Base-by-base conservation (phyloP, 2,113 vertebrate genomes). In the Pagrus major region DNA sequence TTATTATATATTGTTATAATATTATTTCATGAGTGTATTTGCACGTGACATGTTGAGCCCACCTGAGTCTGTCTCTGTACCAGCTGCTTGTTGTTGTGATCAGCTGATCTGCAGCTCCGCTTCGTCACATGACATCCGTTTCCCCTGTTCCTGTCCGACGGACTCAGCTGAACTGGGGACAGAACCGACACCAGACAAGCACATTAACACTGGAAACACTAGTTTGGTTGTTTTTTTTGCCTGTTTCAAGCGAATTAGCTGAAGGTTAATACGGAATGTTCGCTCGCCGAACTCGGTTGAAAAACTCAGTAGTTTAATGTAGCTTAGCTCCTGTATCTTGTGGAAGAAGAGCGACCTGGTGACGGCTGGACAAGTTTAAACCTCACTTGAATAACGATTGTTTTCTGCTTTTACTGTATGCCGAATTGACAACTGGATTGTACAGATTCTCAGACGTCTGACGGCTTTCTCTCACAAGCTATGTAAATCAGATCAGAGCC, bases 51-150 rank as follows among this genome's bases (percentile, higher is more conserved):
- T n/a, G n/a, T n/a, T n/a, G n/a, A n/a, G n/a, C n/a, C n/a, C n/a
- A n/a, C n/a, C n/a, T n/a, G n/a, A n/a, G n/a, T n/a, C n/a, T n/a
- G n/a, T n/a, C n/a, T n/a, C n/a, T n/a, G n/a, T n/a, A n/a, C n/a
- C n/a, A n/a, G n/a, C n/a, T n/a, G n/a, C n/a, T 21, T 47, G 23
- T 1, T 21, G 25, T n/a, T 68, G 29, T 31, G 73, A 33, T 90
- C 89, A 92, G 76, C 84, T 91, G 91, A 91, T 66, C 70, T 44
- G 71, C 81, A 35, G 73, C 75, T 60, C 42, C 16, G 29, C 55
- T 52, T 37, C 1, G 82, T 93, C 92, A 92, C 88, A 2, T 93
- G 92, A 91, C 46, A 4, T 35, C 85, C 68, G 61, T 29, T 88
- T 88, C 80, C 82, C 71, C 21, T 20, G 56, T 35, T 64, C 49